A percentile compares a stretch with the other conserved stretches of the same genome.
phyloP scores from a whole-genome alignment of 2,113 vertebrate genomes.

The Pardalotus punctatus region DNA sequence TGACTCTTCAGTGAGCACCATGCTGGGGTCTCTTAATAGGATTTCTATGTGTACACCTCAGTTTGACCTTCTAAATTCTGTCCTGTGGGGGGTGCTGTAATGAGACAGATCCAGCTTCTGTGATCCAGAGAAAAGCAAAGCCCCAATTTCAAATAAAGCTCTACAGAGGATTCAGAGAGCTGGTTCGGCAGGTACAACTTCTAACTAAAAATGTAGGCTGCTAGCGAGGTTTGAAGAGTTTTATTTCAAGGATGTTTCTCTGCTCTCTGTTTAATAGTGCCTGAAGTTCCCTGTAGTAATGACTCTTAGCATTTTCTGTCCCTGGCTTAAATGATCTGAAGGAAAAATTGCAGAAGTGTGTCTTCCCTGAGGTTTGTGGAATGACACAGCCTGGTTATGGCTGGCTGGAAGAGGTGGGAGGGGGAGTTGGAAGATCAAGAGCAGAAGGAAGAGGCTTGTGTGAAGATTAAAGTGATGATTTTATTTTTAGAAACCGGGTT shows the following conservation, averaged over 20 bases:
- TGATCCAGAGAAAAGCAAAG: background rate
- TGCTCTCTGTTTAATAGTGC: background rate
- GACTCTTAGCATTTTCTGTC: background rate
- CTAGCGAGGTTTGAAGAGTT: background rate
- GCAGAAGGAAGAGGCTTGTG: background rate
- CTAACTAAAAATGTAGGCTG: background rate
- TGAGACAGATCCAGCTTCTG: background rate
- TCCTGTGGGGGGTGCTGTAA: background rate
- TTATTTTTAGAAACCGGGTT: background rate
- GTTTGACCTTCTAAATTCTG: background rate
- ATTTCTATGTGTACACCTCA: conserved; percentile 15
- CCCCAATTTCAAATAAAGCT: background rate
- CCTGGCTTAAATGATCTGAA: background rate
- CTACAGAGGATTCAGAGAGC: background rate
- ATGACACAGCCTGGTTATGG: background rate
- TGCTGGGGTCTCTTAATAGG: conserved; percentile 47
- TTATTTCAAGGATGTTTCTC: background rate
- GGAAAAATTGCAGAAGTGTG: background rate
- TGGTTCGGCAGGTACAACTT: background rate
- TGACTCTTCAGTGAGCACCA: background rate
- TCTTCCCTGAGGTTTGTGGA: background rate
- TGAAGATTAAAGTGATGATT: background rate
- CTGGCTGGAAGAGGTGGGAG: background rate
- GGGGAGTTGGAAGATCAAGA: background rate
- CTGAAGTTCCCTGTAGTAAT: background rate